Conservation (phyloP, 2,797 vertebrate genomes). For the Pyrrhura leucotis region DNA sequence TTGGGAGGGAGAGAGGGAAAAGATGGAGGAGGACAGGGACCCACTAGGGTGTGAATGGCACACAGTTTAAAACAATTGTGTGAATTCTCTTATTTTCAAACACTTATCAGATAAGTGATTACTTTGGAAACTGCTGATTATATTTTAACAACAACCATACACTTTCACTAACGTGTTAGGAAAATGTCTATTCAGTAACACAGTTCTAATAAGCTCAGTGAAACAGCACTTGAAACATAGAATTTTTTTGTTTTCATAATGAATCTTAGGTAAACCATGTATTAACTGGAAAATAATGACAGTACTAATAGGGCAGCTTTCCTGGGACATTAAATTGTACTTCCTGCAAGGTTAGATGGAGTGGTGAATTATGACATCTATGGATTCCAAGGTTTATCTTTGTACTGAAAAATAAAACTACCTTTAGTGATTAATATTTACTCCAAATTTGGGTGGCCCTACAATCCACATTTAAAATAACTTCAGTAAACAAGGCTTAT, state of each 20-base stretch:
- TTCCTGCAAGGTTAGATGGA: not conserved
- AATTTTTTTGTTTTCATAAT: not conserved
- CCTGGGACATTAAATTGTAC: not conserved
- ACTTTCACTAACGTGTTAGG: not conserved
- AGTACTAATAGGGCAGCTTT: not conserved
- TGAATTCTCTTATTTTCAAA: not conserved
- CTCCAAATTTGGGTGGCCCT: slow-evolving; percentile 32
- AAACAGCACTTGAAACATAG: not conserved
- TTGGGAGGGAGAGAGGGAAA: not conserved
- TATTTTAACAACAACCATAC: not conserved
- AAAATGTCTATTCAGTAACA: not conserved
- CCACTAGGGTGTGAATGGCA: not conserved
- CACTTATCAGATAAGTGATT: not conserved
- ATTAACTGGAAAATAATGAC: not conserved
- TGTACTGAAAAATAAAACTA: slow-evolving; percentile 4
- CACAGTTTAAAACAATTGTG: slow-evolving; percentile 28
- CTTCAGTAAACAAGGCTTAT: slow-evolving; percentile 52
- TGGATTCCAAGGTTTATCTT: slow-evolving; percentile 3
- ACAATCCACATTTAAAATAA: slow-evolving; percentile 28
- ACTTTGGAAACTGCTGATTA: not conserved
- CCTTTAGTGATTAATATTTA: slow-evolving; percentile 27
- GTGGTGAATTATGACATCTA: not conserved
- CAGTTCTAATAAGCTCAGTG: not conserved
- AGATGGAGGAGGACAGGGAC: not conserved
- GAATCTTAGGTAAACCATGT: not conserved